Evolutionary conservation across 2,113 vertebrate species (phyloP), one percentile per base, ranked within the genome.

Genomic region (Cinclus mexicanus): DNA sequence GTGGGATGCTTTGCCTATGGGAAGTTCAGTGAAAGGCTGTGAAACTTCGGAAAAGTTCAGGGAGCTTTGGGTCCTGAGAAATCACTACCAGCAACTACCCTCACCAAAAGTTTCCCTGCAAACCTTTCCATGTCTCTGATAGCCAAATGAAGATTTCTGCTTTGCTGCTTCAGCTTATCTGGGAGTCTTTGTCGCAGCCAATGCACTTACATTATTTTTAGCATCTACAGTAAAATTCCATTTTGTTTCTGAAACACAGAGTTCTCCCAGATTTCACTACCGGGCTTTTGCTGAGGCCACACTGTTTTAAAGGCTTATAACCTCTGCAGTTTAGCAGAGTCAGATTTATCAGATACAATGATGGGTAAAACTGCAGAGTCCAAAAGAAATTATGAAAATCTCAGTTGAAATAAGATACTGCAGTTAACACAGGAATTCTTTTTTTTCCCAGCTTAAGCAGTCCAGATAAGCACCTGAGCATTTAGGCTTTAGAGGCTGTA

Each of bases 91-190:
- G 57, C 33, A 93, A 11, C 77, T 61, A 44, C 22, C 33, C 37
- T 49, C 1, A 1, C 37, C 78, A 87, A n/a, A 84, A 65, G 52
- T 84, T 87, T 93, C 46, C 16, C 39, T 83, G 59, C n/a, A 86
- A 94, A 77, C 25, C 15, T 35, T 90, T 80, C 24, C 52, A 76
- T 6, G 0, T 74, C 35, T 94, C 67, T 80, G 79, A 91, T 79
- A 1, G 0, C 49, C 74, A 79, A 72, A 85, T 60, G 41, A 91
- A 94, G 78, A 84, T 85, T 88, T 80, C 82, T 91, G 70, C 82
- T 91, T 91, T 95, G 93, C 94, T 95, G 91, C 63, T 94, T 94
- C 90, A 91, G 94, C 87, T 89, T 95, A 72, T 91, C 83, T 17
- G 12, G 21, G 68, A 95, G 68, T 63, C 86, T 80, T 93, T 70